Percentiles rank a stretch among this genome's conserved stretches.
phyloP scores from a whole-genome alignment of 2,888 invertebrate species.

The Siphonodentalium dalli region DNA sequence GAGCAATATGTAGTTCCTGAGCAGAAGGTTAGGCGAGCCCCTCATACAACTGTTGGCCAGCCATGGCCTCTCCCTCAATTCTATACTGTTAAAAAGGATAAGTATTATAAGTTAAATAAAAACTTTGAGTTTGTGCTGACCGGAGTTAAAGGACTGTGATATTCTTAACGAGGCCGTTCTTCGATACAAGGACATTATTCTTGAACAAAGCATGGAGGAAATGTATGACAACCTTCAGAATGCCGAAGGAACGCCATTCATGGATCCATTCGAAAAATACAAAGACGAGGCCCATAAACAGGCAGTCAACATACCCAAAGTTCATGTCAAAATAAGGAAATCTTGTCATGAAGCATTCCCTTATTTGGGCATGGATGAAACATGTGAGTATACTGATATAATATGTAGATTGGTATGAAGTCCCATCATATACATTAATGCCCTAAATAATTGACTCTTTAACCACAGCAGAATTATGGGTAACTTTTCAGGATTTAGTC shows the following conservation, averaged over 20 bases:
- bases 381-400: slow-evolving; percentile 42
- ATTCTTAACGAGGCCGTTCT: slow-evolving; percentile 70
- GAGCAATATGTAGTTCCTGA: slow-evolving; percentile 51
- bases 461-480: too few species aligned
- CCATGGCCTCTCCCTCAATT: slow-evolving; percentile 76
- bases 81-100: slow-evolving; percentile 60
- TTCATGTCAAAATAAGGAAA: slow-evolving; percentile 45
- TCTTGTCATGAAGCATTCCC: slow-evolving; percentile 49
- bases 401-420: not conserved
- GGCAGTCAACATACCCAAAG: slow-evolving; percentile 36
- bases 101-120: slow-evolving; percentile 38
- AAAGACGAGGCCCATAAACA: slow-evolving; percentile 35
- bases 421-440: not conserved
- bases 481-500: too few species aligned
- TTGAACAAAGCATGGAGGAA: slow-evolving; percentile 48
- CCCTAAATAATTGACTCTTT: not conserved
- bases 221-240: slow-evolving; percentile 55
- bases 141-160: slow-evolving; percentile 69
- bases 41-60: slow-evolving; percentile 68
- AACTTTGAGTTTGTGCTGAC: slow-evolving; percentile 54
- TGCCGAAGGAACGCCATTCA: slow-evolving; percentile 45
- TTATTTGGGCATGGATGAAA: slow-evolving; percentile 46
- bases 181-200: slow-evolving; percentile 69
- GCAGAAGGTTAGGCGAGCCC: slow-evolving; percentile 56
- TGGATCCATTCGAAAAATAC: slow-evolving; percentile 41